Evolutionary conservation across 2,113 vertebrate species (phyloP).

Genomic region (Melozone crissalis): DNA sequence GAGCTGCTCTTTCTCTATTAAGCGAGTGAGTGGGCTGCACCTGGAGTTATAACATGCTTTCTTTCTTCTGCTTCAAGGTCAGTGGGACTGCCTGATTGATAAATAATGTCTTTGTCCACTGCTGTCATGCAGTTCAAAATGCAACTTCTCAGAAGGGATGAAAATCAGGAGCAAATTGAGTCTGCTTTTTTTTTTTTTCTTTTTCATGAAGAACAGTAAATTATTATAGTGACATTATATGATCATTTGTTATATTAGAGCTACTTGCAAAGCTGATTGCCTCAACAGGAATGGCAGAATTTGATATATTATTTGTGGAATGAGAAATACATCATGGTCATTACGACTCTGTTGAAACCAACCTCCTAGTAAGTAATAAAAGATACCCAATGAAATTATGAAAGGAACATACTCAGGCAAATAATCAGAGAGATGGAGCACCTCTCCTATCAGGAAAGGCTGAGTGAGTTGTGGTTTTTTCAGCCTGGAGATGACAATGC

Average conservation of each 20-base stretch:
- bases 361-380: neutral
- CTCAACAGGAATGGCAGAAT: neutral
- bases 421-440: neutral
- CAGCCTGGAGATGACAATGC: neutral
- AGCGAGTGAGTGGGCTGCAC: constrained; percentile 17
- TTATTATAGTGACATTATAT: neutral
- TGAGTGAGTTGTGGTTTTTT: neutral
- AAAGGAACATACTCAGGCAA: neutral
- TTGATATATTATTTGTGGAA: neutral
- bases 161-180: neutral
- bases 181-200: neutral
- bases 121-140: neutral
- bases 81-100: neutral
- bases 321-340: neutral
- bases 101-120: neutral
- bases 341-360: neutral
- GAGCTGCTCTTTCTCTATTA: constrained; percentile 23
- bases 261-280: neutral
- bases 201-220: neutral
- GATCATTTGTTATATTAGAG: neutral
- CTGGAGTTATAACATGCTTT: neutral
- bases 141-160: neutral
- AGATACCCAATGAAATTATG: neutral
- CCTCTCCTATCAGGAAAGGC: neutral
- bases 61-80: constrained; percentile 47